A percentile compares a stretch with the other conserved stretches of the same genome.
These are phyloP conservation scores for Syrista parreyssii DNA, from an alignment of 2,888 invertebrate genomes.

Conservation along the genomic window DNA sequence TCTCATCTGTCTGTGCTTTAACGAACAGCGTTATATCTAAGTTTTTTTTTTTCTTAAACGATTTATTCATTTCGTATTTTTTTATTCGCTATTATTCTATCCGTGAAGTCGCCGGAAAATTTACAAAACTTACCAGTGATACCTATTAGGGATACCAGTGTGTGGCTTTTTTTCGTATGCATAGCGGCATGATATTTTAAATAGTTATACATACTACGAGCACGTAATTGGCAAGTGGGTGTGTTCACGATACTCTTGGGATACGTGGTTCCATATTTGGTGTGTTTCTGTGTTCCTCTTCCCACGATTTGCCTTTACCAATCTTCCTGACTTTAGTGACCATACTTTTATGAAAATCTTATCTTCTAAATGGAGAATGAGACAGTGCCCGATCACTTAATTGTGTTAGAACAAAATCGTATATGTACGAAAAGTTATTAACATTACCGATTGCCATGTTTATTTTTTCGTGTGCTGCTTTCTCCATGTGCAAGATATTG, in stretches of 20 bases:
- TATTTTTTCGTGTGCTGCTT: background rate
- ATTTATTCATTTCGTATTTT: background rate
- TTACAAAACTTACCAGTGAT: background rate
- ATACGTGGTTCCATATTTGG: conserved; percentile 36
- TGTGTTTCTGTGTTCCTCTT: conserved; percentile 34
- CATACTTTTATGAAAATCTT: background rate
- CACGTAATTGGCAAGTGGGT: conserved; percentile 32
- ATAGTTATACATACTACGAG: background rate
- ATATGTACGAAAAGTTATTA: background rate
- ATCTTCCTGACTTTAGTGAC: background rate
- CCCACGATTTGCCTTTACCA: conserved; percentile 12
- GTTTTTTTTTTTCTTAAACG: background rate
- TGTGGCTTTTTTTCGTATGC: background rate
- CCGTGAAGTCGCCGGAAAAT: background rate
- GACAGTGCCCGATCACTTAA: background rate
- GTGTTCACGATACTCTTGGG: conserved; percentile 22
- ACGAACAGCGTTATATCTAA: background rate
- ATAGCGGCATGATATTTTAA: background rate
- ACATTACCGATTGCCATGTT: background rate
- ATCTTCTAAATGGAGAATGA: background rate
- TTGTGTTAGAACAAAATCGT: background rate
- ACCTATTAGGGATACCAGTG: background rate
- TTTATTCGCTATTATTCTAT: background rate
- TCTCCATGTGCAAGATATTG: background rate
- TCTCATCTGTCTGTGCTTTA: background rate